Base-by-base conservation (phyloP, 2,888 invertebrate genomes). In the Nephrotoma appendiculata region DNA sequence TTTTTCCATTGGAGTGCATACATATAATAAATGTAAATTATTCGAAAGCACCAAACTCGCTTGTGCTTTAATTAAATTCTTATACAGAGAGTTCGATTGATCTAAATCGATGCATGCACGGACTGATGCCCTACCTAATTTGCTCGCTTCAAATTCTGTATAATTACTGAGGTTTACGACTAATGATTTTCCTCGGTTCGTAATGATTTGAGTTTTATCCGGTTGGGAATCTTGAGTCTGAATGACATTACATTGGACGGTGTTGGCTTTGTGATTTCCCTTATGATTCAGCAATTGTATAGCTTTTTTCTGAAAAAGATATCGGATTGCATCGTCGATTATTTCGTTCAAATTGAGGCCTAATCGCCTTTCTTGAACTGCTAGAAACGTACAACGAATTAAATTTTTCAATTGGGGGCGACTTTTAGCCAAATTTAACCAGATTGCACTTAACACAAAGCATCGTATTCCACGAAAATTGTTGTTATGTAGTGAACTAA, bases 21-120 rank as follows among this genome's bases (percentile, higher is more conserved):
- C 92, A 92, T 96, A 98, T 86, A 99, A 92, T 31, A 99, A 92
- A 91, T 99, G 99, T 52, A 98, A 93, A 89, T 95, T 94, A 88
- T 96, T 96, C 89, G 95, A 91, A 85, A 99, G 92, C 12, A 98
- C 96, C 87, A 99, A 92, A 86, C 95, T 94, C 86, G 93, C 92
- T 88, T 96, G 95, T 0, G 97, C 97, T 86, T 91, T 90, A 88
- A 93, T 92, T 87, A 98, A 92, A 90, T 98, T 98, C 6, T 92
- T 92, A 89, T 96, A 94, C n/a, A 99, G 92, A 88, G 93, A 92
- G 88, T 94, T 93, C 0, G 97, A 96, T 86, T 93, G 93, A 11
- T 94, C 92, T 86, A 97, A 92, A 88, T 96, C 96, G 88, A 99
- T 94, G 87, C 96, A 95, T n/a, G 96, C 97, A 93, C 96, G 96